These are phyloP conservation scores for Lordiphosa collinella DNA, from an alignment of 1,140 invertebrate genomes.

Conservation along the genomic window DNA sequence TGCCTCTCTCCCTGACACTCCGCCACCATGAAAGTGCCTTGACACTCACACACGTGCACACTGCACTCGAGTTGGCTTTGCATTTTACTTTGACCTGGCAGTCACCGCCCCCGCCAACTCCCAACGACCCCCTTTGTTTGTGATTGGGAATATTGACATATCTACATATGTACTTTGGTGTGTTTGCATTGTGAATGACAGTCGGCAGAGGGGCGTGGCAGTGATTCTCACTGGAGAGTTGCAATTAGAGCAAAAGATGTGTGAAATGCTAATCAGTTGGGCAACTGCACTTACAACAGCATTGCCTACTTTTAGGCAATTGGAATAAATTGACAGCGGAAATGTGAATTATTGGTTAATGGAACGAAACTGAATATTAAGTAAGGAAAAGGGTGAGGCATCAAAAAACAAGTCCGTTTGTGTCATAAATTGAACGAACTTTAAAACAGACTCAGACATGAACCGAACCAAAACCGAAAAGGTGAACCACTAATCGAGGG, in stretches of 20 bases:
- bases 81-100: constrained; percentile 23
- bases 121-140: constrained; percentile 3
- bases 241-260: constrained; percentile 16
- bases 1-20: background rate
- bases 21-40: background rate
- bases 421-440: too few relatives aligned
- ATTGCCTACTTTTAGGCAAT: constrained; percentile 14
- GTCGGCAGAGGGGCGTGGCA: background rate
- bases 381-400: too few relatives aligned
- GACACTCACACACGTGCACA: background rate
- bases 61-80: constrained; percentile 3
- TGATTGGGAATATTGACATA: constrained; percentile 22
- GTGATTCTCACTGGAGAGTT: background rate
- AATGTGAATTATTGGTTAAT: background rate
- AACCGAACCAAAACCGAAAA: too few relatives aligned
- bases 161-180: constrained; percentile 4
- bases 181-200: constrained; percentile 10
- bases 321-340: constrained; percentile 28
- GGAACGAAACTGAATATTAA: too few relatives aligned
- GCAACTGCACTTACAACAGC: constrained; percentile 1
- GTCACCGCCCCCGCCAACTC: constrained; percentile 26
- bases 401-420: too few relatives aligned
- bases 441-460: too few relatives aligned
- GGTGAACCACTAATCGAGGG: too few relatives aligned
- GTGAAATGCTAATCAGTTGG: constrained; percentile 5